These are phyloP conservation scores for Muraenolepis orangiensis DNA, from an alignment of 2,797 vertebrate species.

Conservation along the genomic window DNA sequence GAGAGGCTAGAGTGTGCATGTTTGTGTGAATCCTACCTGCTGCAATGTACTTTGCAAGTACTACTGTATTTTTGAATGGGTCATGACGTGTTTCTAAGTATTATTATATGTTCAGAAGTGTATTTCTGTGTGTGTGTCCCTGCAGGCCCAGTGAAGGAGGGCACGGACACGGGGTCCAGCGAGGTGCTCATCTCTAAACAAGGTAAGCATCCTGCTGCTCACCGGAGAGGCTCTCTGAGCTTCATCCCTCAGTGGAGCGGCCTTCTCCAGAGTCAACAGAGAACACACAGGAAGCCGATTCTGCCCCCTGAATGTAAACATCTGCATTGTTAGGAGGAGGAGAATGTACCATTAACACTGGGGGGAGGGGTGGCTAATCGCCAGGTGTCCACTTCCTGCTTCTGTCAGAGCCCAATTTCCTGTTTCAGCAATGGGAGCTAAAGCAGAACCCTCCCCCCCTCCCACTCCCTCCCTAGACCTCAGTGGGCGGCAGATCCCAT, in stretches of 20 bases:
- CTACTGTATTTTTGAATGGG: not conserved
- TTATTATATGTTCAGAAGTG: not conserved
- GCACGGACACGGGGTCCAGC: slow-evolving; percentile 43
- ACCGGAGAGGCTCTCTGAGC: not conserved
- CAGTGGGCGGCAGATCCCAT: slow-evolving; percentile 42
- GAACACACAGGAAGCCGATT: not conserved
- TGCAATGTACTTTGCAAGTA: too few relatives aligned
- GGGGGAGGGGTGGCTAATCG: slow-evolving; percentile 31
- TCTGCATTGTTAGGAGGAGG: slow-evolving; percentile 63
- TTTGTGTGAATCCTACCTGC: too few relatives aligned
- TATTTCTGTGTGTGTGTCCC: slow-evolving; percentile 14
- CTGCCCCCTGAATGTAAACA: slow-evolving; percentile 39
- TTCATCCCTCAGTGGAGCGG: too few relatives aligned
- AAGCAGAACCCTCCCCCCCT: slow-evolving; percentile 26
- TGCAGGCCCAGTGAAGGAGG: slow-evolving; percentile 41
- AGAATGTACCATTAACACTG: slow-evolving; percentile 58
- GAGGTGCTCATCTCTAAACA: slow-evolving; percentile 53
- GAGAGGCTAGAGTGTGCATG: not conserved
- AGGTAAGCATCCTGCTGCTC: slow-evolving; percentile 49
- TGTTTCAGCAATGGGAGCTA: slow-evolving; percentile 60
- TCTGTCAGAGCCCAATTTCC: slow-evolving; percentile 62
- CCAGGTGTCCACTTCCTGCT: slow-evolving; percentile 72
- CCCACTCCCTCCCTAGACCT: slow-evolving; percentile 33
- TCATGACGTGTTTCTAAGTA: too few relatives aligned
- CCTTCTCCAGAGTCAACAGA: too few relatives aligned